Base-by-base conservation (phyloP, 2,888 invertebrate species). In the Xestoiulus laeticollis region DNA sequence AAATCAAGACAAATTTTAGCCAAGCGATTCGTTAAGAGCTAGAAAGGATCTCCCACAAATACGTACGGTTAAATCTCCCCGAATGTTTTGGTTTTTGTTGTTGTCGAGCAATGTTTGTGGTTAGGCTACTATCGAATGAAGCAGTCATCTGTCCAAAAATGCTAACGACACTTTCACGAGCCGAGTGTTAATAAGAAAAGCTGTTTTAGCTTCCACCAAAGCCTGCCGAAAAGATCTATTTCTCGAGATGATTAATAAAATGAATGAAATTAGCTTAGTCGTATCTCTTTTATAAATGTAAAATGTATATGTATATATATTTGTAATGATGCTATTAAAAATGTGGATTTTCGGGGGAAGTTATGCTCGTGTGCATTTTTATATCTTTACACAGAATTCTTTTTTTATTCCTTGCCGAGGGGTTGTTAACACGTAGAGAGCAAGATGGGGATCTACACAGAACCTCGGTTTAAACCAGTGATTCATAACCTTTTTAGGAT, bases 221-320 rank as follows among this genome's bases (percentile, higher is more conserved):
- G 59, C 59, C 59, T 53, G 19, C 53, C 53, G 16, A 53, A 53
- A 59, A 59, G 22, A 59, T 6, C 22, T 10, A 59, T 59, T 59
- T 22, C 59, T 59, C 59, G 10, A 59, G 22, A n/a, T 16, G 59
- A 59, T 22, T 16, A 48, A n/a, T n/a, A 48, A 59, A 59, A 59
- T 59, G 22, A 59, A 22, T 59, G 59, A 59, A 59, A 59, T 59
- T 59, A 59, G 59, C 22, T n/a, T 59, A 59, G 59, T 22, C 6
- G 59, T 59, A 59, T 59, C 59, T 22, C 22, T 59, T 59, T 59
- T 59, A 22, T 59, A 59, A 6, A 5, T 59, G 16, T 59, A 59
- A 22, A 59, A 59, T 22, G 59, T 59, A 59, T 59, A 59, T 59
- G 59, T 59, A 59, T 59, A 59, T n/a, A n/a, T 59, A 59, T 59